Base-by-base conservation (phyloP, 2,113 vertebrate genomes). In the Illadopsis cleaveri region DNA sequence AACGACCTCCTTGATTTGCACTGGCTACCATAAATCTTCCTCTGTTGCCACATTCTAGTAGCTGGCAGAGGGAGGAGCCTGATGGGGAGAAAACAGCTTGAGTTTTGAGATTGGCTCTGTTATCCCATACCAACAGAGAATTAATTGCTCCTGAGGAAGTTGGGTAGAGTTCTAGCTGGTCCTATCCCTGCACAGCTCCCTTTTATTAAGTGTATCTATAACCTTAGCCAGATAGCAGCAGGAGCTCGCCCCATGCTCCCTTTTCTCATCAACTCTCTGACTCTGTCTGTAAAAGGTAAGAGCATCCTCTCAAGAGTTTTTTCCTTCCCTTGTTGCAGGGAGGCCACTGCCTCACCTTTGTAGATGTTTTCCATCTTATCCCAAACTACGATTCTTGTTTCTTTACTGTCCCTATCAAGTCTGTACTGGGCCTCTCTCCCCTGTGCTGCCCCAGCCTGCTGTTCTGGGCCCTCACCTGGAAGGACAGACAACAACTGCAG, bases 311-410 rank as follows among this genome's bases (percentile, higher is more conserved):
- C 37, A 12, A 37, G 86, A 57, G 45, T 78, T 69, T 3, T 0
- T 77, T 93, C 42, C 51, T 95, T 92, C 57, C 76, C 60, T 94
- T 47, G 48, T 93, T 10, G 14, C 57, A 30, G 65, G 75, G 90
- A 94, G 88, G 84, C 91, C 90, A 92, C 82, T 89, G 83, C 91
- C 89, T 91, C 76, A 31, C 89, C 92, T 86, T 80, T 50, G 76
- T 60, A 58, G 86, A 54, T 66, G 30, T 54, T 84, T 69, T 94
- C 73, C 53, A 82, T 70, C 83, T 70, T 35, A 21, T 82, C 70
- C 86, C 54, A 50, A 25, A 45, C 51, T 82, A 51, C 1, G 0
- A 45, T 48, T 57, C 73, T 72, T 53, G 48, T 92, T 84, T 70
- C 73, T 91, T 60, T 65, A 54, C 37, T 92, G 54, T 71, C 92